Evolutionary conservation across 2,797 vertebrate genomes (phyloP).

Genomic region (Hippocampus kuda): DNA sequence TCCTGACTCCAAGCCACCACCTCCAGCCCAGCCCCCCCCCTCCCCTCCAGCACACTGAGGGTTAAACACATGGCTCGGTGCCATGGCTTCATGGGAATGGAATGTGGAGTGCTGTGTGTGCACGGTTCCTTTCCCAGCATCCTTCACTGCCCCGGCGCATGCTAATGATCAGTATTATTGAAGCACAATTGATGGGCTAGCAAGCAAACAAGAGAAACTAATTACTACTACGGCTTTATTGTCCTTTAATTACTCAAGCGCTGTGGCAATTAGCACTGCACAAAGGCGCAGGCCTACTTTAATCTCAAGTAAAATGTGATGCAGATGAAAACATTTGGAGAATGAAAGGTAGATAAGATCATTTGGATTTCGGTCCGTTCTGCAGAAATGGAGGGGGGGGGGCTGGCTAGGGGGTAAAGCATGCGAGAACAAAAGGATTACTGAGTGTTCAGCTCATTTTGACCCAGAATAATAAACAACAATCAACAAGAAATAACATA

Average conservation of each 20-base stretch:
- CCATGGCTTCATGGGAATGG: conserved; percentile 91
- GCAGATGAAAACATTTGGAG: conserved; percentile 55
- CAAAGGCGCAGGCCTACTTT: conserved; percentile 63
- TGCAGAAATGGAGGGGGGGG: conserved; percentile 37
- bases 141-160: conserved; percentile 78
- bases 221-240: conserved; percentile 90
- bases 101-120: conserved; percentile 86
- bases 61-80: conserved; percentile 68
- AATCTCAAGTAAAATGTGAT: conserved; percentile 65
- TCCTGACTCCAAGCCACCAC: conserved; percentile 31
- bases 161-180: conserved; percentile 89
- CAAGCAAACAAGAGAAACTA: conserved; percentile 86
- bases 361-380: conserved; percentile 49
- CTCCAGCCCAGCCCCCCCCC: not conserved
- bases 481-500: not conserved
- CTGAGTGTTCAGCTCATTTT: conserved; percentile 37
- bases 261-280: conserved; percentile 76
- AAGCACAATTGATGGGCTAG: conserved; percentile 89
- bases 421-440: conserved; percentile 47
- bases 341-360: conserved; percentile 64
- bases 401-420: conserved; percentile 47
- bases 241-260: conserved; percentile 82
- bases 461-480: not conserved
- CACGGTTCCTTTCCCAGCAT: conserved; percentile 79
- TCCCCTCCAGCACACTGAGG: conserved; percentile 38